Percentiles rank a stretch among this genome's conserved stretches.
These are phyloP conservation scores for Phalanger gymnotis DNA, from an alignment of 2,797 vertebrate species.

Conservation along the genomic window DNA sequence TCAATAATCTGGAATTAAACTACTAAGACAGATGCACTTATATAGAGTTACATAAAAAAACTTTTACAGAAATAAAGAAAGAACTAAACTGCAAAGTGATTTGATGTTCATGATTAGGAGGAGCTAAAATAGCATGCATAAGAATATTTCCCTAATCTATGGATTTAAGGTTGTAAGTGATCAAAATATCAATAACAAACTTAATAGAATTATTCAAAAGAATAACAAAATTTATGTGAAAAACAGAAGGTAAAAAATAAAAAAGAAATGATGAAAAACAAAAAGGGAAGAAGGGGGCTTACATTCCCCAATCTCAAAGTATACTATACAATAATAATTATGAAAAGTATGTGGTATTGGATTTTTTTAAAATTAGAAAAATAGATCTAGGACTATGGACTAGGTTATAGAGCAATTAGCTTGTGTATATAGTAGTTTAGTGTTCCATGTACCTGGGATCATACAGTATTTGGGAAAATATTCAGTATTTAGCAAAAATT, in stretches of 20 bases:
- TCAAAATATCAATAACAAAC: neutral
- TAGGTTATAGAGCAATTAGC: neutral
- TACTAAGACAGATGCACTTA: neutral
- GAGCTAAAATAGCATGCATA: neutral
- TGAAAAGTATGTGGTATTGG: neutral
- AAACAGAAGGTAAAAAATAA: neutral
- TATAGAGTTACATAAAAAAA: neutral
- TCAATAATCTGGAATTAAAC: neutral
- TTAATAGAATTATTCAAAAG: neutral
- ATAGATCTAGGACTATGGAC: neutral
- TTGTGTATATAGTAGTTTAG: neutral
- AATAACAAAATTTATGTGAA: neutral
- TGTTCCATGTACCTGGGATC: neutral
- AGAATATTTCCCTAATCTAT: neutral
- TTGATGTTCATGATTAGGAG: neutral
- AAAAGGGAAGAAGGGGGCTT: neutral
- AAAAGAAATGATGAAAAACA: neutral
- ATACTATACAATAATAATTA: neutral
- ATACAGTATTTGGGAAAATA: neutral
- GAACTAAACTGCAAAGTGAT: neutral
- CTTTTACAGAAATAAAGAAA: neutral
- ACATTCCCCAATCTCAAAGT: neutral
- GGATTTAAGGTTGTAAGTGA: neutral
- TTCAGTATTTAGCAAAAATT: neutral
- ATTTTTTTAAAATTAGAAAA: neutral